Conservation (phyloP, 2,888 invertebrate genomes). For the Ametastegia equiseti region DNA sequence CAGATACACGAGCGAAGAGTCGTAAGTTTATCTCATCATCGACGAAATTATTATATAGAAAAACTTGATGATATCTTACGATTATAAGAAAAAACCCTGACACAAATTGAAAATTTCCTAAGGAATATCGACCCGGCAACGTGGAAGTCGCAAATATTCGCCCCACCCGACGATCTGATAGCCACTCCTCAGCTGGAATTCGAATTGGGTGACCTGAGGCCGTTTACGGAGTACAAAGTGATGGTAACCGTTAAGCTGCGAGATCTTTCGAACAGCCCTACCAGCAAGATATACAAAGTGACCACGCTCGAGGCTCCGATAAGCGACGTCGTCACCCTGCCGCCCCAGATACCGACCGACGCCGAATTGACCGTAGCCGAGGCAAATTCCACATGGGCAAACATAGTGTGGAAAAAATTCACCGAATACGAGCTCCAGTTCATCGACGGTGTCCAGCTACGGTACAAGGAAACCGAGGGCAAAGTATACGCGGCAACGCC, state of each 20-base stretch:
- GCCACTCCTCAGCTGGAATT: constrained; percentile 92
- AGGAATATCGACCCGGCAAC: constrained; percentile 83
- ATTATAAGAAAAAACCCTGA: no score
- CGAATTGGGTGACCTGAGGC: constrained; percentile 85
- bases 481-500: constrained; percentile 92
- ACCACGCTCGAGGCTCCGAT: constrained; percentile 80
- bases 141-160: constrained; percentile 92
- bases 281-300: constrained; percentile 87
- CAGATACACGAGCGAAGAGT: constrained; percentile 86
- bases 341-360: constrained; percentile 83
- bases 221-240: constrained; percentile 89
- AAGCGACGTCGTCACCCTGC: constrained; percentile 77
- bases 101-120: no score
- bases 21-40: constrained; percentile 78
- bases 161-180: constrained; percentile 91
- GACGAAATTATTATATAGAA: background rate
- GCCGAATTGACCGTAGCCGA: constrained; percentile 85
- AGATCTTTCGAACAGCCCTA: constrained; percentile 87
- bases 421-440: constrained; percentile 88
- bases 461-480: constrained; percentile 89
- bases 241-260: constrained; percentile 88
- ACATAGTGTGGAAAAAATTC: constrained; percentile 90
- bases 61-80: no score
- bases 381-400: constrained; percentile 88
- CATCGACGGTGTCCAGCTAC: constrained; percentile 92